Evolutionary conservation across 1,140 invertebrate genomes (phyloP), one percentile per base, ranked within the genome.

Genomic region (Ceratina japonica): DNA sequence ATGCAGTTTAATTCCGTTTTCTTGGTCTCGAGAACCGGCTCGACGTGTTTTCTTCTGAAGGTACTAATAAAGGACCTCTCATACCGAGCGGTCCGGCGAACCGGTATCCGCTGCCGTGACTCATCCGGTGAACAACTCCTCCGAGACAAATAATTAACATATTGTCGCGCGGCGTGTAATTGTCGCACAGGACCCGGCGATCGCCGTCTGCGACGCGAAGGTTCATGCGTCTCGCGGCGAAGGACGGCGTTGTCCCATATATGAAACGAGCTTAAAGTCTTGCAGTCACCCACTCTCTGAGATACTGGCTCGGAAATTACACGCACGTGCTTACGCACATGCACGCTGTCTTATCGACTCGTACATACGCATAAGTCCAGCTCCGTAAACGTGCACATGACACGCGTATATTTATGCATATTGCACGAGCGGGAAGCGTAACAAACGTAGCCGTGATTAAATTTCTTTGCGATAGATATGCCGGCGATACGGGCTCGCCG

Each of bases 1-100:
- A 77, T 81, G 83, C 79, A 31, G 72, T 81, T 83, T 80, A 85
- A 87, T 86, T 87, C 65, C 75, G 63, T 83, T 80, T 81, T 76
- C 62, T 85, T 64, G 61, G 31, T 56, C 58, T 65, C 59, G 51
- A 56, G 73, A 88, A 88, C 82, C 86, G 87, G 87, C 79, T 87
- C 15, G 78, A 88, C 87, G 82, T 85, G 84, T 88, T 88, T 87
- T 71, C 80, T 79, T 79, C 73, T 56, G 69, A 2, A 13, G 52
- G 70, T 13, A 37, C 51, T 72, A 52, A n/a, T n/a, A n/a, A 75
- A 66, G 75, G n/a, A 63, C 24, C 49, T n/a, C 56, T 24, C 68
- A 68, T 79, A 74, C 70, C 51, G 12, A 49, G 2, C 7, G 15
- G 10, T 44, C 37, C 37, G 5, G 37, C 10, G 37, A 44, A 44